A percentile compares a stretch with the other conserved stretches of the same genome.
Conservation (phyloP, 2,888 invertebrate species). For the Pocota personata region DNA sequence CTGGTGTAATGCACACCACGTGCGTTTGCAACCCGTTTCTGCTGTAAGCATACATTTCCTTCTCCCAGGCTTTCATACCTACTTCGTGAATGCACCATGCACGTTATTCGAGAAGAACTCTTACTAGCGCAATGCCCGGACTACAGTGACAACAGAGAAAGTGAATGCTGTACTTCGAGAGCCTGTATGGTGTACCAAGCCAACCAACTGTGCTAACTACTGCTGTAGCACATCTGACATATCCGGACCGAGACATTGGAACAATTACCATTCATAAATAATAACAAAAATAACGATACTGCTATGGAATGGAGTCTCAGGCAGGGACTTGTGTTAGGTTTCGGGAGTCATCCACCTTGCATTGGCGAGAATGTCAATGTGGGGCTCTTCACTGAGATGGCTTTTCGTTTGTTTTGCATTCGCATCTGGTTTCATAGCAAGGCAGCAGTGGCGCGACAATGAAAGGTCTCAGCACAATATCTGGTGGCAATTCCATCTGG, state of each 20-base stretch:
- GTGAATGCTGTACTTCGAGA: conserved; percentile 45
- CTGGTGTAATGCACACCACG: conserved; percentile 64
- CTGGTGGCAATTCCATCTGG: conserved; percentile 13
- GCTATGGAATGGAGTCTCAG: conserved; percentile 8
- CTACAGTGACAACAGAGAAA: conserved; percentile 55
- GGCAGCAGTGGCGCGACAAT: conserved; percentile 20
- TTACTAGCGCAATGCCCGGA: conserved; percentile 20
- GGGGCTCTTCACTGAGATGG: conserved; percentile 6
- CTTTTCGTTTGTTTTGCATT: conserved; percentile 14
- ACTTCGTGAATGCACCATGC: not conserved
- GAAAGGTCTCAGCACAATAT: not conserved
- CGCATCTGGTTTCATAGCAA: conserved; percentile 26
- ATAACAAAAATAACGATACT: conserved; percentile 55
- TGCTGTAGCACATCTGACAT: conserved; percentile 22
- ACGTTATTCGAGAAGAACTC: conserved; percentile 44
- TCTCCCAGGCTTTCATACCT: conserved; percentile 23
- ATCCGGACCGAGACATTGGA: conserved; percentile 68
- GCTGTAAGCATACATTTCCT: conserved; percentile 41
- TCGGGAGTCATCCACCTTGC: conserved; percentile 60
- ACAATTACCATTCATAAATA: conserved; percentile 72
- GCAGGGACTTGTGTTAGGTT: conserved; percentile 28
- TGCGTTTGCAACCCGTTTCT: conserved; percentile 49
- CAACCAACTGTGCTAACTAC: not conserved
- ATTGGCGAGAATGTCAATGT: conserved; percentile 51
- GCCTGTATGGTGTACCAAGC: not conserved